These are phyloP conservation scores for Apostichopus californicus DNA, from an alignment of 35 echinoderm and acorn worm species.

Conservation along the genomic window DNA sequence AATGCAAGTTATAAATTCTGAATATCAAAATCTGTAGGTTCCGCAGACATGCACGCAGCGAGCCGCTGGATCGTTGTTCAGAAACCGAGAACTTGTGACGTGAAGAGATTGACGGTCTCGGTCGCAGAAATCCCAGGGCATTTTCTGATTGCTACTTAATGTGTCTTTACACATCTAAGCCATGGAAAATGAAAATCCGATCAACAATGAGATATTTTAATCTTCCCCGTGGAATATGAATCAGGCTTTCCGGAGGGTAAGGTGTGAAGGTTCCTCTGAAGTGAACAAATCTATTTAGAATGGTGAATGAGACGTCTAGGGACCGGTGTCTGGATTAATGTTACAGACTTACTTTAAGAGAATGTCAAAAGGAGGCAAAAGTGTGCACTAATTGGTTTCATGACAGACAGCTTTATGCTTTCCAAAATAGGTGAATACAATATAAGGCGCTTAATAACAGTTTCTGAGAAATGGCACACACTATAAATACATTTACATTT, in stretches of 20 bases:
- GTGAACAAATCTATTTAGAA: slow-evolving; percentile 3
- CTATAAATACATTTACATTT: no score
- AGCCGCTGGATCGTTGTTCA: not conserved
- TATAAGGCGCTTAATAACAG: no score
- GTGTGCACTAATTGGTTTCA: slow-evolving; percentile 2
- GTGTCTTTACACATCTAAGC: not conserved
- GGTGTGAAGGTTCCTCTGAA: not conserved
- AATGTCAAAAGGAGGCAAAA: not conserved
- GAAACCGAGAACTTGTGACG: not conserved
- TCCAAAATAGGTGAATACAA: no score
- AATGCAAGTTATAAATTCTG: no score
- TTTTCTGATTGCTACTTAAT: not conserved
- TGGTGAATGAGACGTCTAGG: not conserved
- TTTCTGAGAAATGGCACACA: no score
- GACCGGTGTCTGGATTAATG: not conserved
- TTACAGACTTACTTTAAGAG: not conserved
- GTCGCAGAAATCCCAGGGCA: not conserved
- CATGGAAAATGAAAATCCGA: not conserved
- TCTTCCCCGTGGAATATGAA: not conserved
- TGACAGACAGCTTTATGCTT: not conserved
- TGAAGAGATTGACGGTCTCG: not conserved
- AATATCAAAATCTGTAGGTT: no score
- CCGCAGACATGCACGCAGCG: no score
- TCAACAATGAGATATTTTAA: slow-evolving; percentile 6
- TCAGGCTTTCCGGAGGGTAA: not conserved